Evolutionary conservation across 1,140 invertebrate species (phyloP).

Genomic region (Thaumatotibia leucotreta): DNA sequence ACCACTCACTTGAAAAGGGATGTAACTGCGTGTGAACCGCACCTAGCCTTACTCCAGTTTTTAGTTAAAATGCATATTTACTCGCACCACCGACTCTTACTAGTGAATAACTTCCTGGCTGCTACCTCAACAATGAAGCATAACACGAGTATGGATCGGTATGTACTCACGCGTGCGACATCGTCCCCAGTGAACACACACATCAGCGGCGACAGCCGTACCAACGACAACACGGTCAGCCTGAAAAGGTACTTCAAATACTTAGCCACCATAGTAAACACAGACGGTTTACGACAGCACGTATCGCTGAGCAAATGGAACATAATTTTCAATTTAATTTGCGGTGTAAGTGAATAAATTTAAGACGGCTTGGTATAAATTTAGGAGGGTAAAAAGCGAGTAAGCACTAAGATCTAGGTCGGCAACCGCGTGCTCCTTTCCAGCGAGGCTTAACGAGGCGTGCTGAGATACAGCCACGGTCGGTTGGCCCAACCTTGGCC

Average conservation of each 20-base stretch:
- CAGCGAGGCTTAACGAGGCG: slow-evolving; percentile 52
- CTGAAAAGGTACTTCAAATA: slow-evolving; percentile 3
- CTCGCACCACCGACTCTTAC: slow-evolving; percentile 14
- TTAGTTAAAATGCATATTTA: not conserved
- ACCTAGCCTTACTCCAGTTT: not conserved
- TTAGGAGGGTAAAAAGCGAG: slow-evolving; percentile 44
- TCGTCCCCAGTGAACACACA: slow-evolving; percentile 1
- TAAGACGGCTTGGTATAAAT: slow-evolving; percentile 32
- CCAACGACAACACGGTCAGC: not conserved
- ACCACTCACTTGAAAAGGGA: not conserved
- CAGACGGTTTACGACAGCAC: not conserved
- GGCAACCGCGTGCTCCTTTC: slow-evolving; percentile 53
- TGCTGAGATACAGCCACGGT: slow-evolving; percentile 56
- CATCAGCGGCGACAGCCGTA: not conserved
- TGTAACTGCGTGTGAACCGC: not conserved
- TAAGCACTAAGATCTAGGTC: slow-evolving; percentile 54
- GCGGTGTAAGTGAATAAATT: slow-evolving; percentile 15
- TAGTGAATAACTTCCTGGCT: slow-evolving; percentile 20
- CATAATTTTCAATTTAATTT: slow-evolving; percentile 37
- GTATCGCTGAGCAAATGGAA: slow-evolving; percentile 28
- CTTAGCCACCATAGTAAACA: not conserved
- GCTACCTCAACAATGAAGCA: not conserved
- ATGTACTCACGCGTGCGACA: not conserved
- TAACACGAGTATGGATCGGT: not conserved
- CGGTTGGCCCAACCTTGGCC: slow-evolving; percentile 62